Percentiles rank a stretch among this genome's conserved stretches.
Conservation (phyloP, 2,113 vertebrate species). For the Engystomops pustulosus region DNA sequence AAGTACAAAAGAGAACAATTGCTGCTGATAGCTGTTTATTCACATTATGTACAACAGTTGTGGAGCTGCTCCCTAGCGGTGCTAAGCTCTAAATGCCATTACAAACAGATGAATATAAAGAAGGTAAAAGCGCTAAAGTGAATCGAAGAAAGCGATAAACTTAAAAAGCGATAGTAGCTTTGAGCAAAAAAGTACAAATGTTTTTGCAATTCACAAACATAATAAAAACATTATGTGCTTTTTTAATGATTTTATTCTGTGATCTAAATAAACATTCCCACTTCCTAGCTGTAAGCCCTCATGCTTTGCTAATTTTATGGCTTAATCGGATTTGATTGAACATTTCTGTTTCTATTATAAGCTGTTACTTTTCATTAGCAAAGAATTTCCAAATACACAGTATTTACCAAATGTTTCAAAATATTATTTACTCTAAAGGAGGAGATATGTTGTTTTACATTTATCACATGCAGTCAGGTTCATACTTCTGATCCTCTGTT, state of each 20-base stretch:
- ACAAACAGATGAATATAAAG: slow-evolving; percentile 37
- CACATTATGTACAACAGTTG: slow-evolving; percentile 9
- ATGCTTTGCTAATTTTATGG: slow-evolving; percentile 46
- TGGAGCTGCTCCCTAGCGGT: slow-evolving; percentile 18
- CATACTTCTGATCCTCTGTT: background rate
- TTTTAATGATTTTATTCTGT: slow-evolving; percentile 46
- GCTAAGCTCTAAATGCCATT: slow-evolving; percentile 17
- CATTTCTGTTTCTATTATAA: slow-evolving; percentile 38
- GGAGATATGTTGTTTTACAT: background rate
- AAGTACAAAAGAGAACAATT: background rate
- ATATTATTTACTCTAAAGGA: background rate
- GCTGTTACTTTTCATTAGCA: slow-evolving; percentile 30
- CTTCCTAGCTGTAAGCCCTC: slow-evolving; percentile 29
- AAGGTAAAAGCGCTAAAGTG: slow-evolving; percentile 31
- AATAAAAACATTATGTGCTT: slow-evolving; percentile 42
- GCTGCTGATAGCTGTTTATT: slow-evolving; percentile 12
- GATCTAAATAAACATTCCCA: slow-evolving; percentile 30
- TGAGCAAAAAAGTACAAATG: slow-evolving; percentile 38
- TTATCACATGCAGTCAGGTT: background rate
- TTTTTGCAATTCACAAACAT: slow-evolving; percentile 31
- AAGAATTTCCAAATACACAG: slow-evolving; percentile 14
- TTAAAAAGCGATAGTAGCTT: slow-evolving; percentile 9
- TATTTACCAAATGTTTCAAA: slow-evolving; percentile 13
- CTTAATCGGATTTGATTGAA: slow-evolving; percentile 47
- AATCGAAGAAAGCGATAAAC: slow-evolving; percentile 36